A percentile compares a stretch with the other conserved stretches of the same genome.
Conservation (phyloP, 2,888 invertebrate species). For the Clostera curtula region DNA sequence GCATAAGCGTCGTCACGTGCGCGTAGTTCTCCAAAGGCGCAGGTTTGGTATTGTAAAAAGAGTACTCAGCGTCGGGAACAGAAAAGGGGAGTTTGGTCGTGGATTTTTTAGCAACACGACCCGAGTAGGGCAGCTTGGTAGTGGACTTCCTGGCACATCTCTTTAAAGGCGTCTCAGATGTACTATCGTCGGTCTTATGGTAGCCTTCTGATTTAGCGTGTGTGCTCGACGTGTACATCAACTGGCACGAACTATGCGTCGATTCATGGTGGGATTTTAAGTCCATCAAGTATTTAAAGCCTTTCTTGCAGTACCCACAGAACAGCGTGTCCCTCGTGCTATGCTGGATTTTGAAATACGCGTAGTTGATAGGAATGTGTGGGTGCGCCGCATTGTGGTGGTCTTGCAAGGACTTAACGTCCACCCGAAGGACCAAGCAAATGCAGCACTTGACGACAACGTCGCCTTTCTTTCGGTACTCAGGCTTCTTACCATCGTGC, state of each 20-base stretch:
- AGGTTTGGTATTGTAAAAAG: slow-evolving; percentile 66
- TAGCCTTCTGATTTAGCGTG: slow-evolving; percentile 13
- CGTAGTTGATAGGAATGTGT: slow-evolving; percentile 31
- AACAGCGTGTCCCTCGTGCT: slow-evolving; percentile 25
- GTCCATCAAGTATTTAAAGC: slow-evolving; percentile 32
- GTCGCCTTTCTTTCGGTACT: slow-evolving; percentile 42
- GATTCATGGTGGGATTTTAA: slow-evolving; percentile 33
- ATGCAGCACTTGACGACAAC: slow-evolving; percentile 59
- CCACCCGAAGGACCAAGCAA: slow-evolving; percentile 45
- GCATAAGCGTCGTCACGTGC: slow-evolving; percentile 66
- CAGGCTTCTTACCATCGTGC: slow-evolving; percentile 30
- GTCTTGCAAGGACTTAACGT: slow-evolving; percentile 33
- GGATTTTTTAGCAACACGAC: slow-evolving; percentile 59
- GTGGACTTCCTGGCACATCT: slow-evolving; percentile 47
- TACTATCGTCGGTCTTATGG: slow-evolving; percentile 15
- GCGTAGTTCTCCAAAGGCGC: slow-evolving; percentile 43
- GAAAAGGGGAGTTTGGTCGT: slow-evolving; percentile 55
- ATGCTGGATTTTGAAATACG: slow-evolving; percentile 30
- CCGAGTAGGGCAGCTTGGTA: slow-evolving; percentile 36
- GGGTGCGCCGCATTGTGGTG: slow-evolving; percentile 48
- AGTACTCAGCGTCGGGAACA: slow-evolving; percentile 35
- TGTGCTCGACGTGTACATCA: slow-evolving; percentile 23
- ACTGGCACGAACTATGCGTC: slow-evolving; percentile 22
- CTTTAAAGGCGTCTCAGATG: slow-evolving; percentile 11
- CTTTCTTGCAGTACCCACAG: slow-evolving; percentile 32